Percentiles rank a stretch among this genome's conserved stretches.
Conservation (phyloP, 2,888 invertebrate species). For the Pseudolycoriella hygida region DNA sequence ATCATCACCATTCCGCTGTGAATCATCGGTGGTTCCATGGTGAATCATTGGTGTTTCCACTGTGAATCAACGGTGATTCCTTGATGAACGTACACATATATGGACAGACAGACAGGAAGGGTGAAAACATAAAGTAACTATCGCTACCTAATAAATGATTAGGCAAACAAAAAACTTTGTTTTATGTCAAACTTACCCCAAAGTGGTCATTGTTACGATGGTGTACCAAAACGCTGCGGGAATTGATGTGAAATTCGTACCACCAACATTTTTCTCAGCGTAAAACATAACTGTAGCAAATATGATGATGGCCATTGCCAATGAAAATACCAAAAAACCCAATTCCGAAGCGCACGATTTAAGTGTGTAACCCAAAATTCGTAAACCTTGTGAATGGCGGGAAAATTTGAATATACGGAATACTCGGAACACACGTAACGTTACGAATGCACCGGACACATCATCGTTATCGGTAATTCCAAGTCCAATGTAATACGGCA, state of each 20-base stretch:
- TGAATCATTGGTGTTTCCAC: too few relatives aligned
- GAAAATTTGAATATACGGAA: constrained; percentile 99
- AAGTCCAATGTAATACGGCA: constrained; percentile 97
- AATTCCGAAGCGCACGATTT: constrained; percentile 98
- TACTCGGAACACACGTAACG: constrained; percentile 94
- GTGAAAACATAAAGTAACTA: too few relatives aligned
- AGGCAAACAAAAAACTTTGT: too few relatives aligned
- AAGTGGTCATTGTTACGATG: constrained; percentile 98
- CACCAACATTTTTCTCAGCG: constrained; percentile 95
- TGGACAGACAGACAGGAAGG: too few relatives aligned
- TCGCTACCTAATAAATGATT: too few relatives aligned
- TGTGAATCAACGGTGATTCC: too few relatives aligned
- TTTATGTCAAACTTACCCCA: constrained; percentile 99
- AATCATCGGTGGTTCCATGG: too few relatives aligned
- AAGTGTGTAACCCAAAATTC: constrained; percentile 97
- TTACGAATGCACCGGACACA: constrained; percentile 97
- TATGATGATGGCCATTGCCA: constrained; percentile 99
- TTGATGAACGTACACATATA: too few relatives aligned
- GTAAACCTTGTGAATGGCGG: constrained; percentile 93
- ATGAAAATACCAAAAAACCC: constrained; percentile 96
- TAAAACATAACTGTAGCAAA: constrained; percentile 99
- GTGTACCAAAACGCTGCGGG: constrained; percentile 99
- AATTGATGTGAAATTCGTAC: constrained; percentile 97
- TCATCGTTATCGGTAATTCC: constrained; percentile 97
- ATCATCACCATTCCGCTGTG: too few relatives aligned